Percentiles rank a stretch among this genome's conserved stretches.
Conservation (phyloP, 2,113 vertebrate species). For the Lamprologus ornatipinnis region DNA sequence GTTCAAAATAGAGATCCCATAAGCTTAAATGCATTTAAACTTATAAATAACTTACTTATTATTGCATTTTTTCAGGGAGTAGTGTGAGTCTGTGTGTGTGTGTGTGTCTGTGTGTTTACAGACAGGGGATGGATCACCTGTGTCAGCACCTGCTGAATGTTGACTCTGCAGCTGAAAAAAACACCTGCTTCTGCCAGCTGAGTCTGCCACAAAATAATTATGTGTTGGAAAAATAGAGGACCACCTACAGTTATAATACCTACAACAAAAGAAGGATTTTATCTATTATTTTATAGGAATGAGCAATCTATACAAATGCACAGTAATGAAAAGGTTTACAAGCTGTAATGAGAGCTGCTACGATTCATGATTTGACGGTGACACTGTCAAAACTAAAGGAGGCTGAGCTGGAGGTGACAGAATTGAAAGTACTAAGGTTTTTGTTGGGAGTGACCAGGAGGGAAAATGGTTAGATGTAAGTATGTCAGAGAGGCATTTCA, state of each 20-base stretch:
- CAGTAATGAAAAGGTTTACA: background rate
- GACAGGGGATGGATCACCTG: background rate
- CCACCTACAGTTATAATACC: background rate
- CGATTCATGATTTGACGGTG: rapidly evolving
- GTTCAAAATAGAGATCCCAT: background rate
- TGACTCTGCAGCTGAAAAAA: background rate
- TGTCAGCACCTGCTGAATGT: background rate
- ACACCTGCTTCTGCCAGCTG: background rate
- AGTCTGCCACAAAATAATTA: background rate
- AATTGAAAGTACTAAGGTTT: background rate
- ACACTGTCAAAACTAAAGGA: background rate
- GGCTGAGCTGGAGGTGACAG: background rate
- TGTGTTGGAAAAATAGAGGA: background rate
- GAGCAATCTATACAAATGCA: background rate
- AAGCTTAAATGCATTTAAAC: background rate
- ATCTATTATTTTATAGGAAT: background rate
- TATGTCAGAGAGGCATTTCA: background rate
- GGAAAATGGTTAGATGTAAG: background rate
- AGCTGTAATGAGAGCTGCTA: background rate
- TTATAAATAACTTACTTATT: background rate
- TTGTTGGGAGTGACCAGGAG: background rate
- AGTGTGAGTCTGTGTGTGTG: background rate
- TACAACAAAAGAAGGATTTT: background rate
- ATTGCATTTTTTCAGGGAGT: background rate
- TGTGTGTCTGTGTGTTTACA: background rate